Evolutionary conservation across 2,888 invertebrate genomes (phyloP).

Genomic region (Himalopsyche japonica): DNA sequence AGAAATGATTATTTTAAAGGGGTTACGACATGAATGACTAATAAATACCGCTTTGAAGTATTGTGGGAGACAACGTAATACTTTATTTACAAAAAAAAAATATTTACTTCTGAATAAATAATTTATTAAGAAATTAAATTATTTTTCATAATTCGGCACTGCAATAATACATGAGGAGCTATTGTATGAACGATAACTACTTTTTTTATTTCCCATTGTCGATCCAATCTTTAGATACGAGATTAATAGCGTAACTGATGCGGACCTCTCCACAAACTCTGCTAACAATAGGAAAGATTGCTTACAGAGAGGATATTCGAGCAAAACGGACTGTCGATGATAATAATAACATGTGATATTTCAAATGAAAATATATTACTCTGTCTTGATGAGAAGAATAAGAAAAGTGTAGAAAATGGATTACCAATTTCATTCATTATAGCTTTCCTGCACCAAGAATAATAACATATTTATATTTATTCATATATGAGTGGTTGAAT

Average conservation of each 20-base stretch:
- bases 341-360: not conserved
- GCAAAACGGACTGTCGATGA: not conserved
- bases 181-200: constrained; percentile 17
- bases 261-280: constrained; percentile 11
- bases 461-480: too few relatives aligned
- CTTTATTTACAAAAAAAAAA: too few relatives aligned
- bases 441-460: too few relatives aligned
- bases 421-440: too few relatives aligned
- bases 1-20: too few relatives aligned
- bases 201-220: constrained; percentile 30
- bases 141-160: not conserved
- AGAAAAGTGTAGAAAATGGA: too few relatives aligned
- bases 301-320: constrained; percentile 6
- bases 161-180: not conserved
- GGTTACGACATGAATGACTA: too few relatives aligned
- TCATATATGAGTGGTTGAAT: too few relatives aligned
- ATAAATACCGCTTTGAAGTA: too few relatives aligned
- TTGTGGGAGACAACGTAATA: too few relatives aligned
- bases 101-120: too few relatives aligned
- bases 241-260: constrained; percentile 31
- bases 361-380: not conserved
- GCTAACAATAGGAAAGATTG: constrained; percentile 13
- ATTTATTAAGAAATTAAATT: not conserved
- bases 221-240: constrained; percentile 29
- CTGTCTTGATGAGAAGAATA: not conserved